These are phyloP conservation scores for Teinopalpus imperialis DNA, from an alignment of 2,888 invertebrate genomes.

Conservation along the genomic window DNA sequence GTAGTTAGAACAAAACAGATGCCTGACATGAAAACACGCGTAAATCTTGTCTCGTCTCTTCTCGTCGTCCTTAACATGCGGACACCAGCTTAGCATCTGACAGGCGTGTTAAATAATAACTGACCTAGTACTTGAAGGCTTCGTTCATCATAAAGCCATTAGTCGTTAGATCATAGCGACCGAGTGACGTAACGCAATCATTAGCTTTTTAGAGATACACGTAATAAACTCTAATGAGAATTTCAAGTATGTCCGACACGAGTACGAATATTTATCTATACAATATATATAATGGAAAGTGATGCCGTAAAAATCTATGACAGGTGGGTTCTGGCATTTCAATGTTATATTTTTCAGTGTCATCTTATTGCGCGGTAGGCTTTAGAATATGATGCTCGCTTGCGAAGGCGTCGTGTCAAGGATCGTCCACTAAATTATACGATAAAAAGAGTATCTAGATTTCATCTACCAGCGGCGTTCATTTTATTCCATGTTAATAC, in stretches of 20 bases:
- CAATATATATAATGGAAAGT: no score
- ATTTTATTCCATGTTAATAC: no score
- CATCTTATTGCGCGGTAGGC: no score
- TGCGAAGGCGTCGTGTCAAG: no score
- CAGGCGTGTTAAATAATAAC: slow-evolving; percentile 35
- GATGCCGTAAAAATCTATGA: no score
- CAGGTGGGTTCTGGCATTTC: no score
- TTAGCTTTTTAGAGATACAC: slow-evolving; percentile 12
- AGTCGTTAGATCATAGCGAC: slow-evolving; percentile 18
- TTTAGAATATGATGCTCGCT: no score
- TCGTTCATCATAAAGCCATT: slow-evolving; percentile 25
- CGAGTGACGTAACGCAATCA: slow-evolving; percentile 14
- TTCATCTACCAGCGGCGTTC: no score
- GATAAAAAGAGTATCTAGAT: no score
- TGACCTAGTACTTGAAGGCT: slow-evolving; percentile 33
- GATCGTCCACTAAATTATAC: no score
- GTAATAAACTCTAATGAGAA: not conserved
- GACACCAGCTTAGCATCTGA: slow-evolving; percentile 7
- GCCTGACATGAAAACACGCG: slow-evolving; percentile 6
- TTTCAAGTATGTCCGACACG: not conserved
- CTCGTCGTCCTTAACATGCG: slow-evolving; percentile 21
- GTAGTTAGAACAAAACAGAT: slow-evolving; percentile 12
- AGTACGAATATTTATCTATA: slow-evolving; percentile 1
- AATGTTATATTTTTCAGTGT: no score
- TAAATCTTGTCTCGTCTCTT: slow-evolving; percentile 12